Percentiles rank a stretch among this genome's conserved stretches.
These are phyloP conservation scores for Thaumetopoea pityocampa DNA, from an alignment of 1,140 invertebrate species.

Conservation along the genomic window DNA sequence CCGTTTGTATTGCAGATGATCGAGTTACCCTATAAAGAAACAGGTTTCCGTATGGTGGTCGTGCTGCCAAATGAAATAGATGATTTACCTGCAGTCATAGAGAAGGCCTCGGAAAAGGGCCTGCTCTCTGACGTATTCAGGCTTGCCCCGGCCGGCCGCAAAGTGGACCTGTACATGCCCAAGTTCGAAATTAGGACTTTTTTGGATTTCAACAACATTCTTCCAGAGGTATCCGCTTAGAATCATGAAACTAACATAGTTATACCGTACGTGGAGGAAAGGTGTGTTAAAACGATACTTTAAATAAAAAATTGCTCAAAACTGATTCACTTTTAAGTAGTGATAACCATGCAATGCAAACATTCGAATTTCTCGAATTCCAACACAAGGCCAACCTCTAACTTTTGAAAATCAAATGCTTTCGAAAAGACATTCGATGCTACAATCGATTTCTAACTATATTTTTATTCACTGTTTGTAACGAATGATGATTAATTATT, in stretches of 20 bases:
- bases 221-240: slow-evolving; percentile 30
- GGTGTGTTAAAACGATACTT: too few species aligned
- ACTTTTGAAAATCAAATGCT: too few species aligned
- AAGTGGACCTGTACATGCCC: slow-evolving; percentile 31
- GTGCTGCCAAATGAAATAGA: slow-evolving; percentile 35
- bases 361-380: too few species aligned
- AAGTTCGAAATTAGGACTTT: slow-evolving; percentile 36
- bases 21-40: slow-evolving; percentile 40
- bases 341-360: too few species aligned
- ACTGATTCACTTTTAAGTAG: too few species aligned
- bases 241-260: neutral
- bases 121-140: slow-evolving; percentile 27
- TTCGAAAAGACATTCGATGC: too few species aligned
- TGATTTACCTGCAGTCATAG: slow-evolving; percentile 28
- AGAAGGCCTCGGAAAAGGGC: slow-evolving; percentile 29
- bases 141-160: slow-evolving; percentile 12
- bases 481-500: too few species aligned
- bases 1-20: slow-evolving; percentile 27
- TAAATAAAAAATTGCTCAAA: too few species aligned
- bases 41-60: slow-evolving; percentile 40
- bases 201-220: slow-evolving; percentile 28
- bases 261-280: neutral
- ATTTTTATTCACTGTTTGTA: too few species aligned
- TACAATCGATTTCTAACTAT: too few species aligned
- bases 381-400: too few species aligned